Percentiles rank a stretch among this genome's conserved stretches.
Evolutionary conservation across 2,797 vertebrate genomes (phyloP).

Genomic region (Phrynocephalus vlangalii): DNA sequence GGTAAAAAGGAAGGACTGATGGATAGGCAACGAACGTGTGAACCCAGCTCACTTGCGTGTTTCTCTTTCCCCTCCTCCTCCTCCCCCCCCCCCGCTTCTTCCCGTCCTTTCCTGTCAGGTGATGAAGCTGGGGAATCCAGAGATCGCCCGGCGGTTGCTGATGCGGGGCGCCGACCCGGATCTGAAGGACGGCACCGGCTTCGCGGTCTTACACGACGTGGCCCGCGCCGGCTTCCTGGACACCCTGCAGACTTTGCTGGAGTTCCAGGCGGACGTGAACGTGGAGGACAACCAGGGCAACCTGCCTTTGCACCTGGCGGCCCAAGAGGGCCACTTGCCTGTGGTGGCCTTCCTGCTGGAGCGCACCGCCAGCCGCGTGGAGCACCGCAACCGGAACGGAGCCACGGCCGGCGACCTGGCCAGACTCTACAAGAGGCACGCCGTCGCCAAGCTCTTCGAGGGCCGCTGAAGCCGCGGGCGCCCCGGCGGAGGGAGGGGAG

Average conservation of each 20-base stretch:
- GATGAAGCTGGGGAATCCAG: slow-evolving; percentile 83
- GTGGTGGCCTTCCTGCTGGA: slow-evolving; percentile 83
- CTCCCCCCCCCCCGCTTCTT: neutral
- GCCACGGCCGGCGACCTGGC: slow-evolving; percentile 84
- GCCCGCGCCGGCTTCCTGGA: slow-evolving; percentile 90
- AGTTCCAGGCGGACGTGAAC: slow-evolving; percentile 85
- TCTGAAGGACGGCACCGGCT: slow-evolving; percentile 81
- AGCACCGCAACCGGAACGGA: slow-evolving; percentile 79
- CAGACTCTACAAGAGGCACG: slow-evolving; percentile 66
- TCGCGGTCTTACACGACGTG: slow-evolving; percentile 90
- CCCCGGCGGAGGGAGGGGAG: slow-evolving; percentile 20
- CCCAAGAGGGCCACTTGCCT: slow-evolving; percentile 84
- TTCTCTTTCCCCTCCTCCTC: neutral
- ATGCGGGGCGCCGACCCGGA: slow-evolving; percentile 84
- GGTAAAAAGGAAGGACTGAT: neutral
- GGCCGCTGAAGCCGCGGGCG: slow-evolving; percentile 48
- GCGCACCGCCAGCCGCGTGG: slow-evolving; percentile 75
- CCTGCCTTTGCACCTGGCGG: slow-evolving; percentile 91
- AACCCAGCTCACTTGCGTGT: neutral
- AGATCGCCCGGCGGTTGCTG: slow-evolving; percentile 81
- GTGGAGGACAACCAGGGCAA: slow-evolving; percentile 85
- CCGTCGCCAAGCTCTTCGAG: slow-evolving; percentile 78
- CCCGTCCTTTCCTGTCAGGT: slow-evolving; percentile 77
- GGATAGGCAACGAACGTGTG: neutral
- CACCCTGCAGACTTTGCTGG: slow-evolving; percentile 84